These are phyloP conservation scores for Carollia perspicillata DNA, from an alignment of 2,113 vertebrate species.

Conservation along the genomic window DNA sequence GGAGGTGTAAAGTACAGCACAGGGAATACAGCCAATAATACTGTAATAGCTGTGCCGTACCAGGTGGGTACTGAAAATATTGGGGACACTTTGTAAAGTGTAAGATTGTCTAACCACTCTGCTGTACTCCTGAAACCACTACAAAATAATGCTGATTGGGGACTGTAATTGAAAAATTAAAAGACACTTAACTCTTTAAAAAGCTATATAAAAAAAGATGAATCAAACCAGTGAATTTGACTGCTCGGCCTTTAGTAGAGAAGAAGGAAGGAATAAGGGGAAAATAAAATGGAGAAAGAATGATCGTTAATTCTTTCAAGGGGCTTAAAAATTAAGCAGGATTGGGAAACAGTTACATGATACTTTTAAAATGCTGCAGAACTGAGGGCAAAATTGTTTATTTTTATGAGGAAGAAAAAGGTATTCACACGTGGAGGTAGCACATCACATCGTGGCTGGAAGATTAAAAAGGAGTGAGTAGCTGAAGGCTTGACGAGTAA, in stretches of 20 bases:
- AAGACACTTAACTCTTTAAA: background rate
- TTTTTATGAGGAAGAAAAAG: background rate
- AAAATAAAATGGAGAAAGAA: background rate
- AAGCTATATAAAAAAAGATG: background rate
- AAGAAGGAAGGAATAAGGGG: background rate
- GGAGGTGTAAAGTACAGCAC: background rate
- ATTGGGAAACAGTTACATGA: background rate
- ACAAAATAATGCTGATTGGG: background rate
- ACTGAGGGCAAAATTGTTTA: background rate
- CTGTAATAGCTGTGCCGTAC: background rate
- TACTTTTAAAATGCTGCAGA: background rate
- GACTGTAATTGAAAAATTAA: background rate
- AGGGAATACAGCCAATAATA: background rate
- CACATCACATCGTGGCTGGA: background rate
- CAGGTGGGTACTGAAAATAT: background rate
- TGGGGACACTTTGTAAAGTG: background rate
- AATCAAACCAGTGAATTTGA: background rate
- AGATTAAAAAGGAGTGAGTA: background rate
- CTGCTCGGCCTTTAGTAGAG: background rate
- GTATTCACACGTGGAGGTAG: background rate
- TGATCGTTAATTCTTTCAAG: background rate
- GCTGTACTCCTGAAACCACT: background rate
- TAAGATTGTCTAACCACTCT: background rate
- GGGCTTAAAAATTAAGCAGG: background rate
- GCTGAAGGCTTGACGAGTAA: background rate